Evolutionary conservation across 2,888 invertebrate species (phyloP), one percentile per base, ranked within the genome.

Genomic region (Polydesmus complanatus): DNA sequence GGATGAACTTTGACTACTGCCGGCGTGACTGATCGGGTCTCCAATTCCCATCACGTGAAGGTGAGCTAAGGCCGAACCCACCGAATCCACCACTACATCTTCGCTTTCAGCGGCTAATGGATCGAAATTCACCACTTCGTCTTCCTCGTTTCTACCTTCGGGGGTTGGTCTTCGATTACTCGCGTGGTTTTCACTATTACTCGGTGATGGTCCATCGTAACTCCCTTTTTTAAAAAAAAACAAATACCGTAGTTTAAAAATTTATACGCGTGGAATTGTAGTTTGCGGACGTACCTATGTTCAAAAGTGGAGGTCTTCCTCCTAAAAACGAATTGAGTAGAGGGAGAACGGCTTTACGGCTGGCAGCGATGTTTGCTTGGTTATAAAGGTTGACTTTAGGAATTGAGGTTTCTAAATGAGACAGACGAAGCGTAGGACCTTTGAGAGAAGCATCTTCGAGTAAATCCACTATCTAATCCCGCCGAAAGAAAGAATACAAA

Each of bases 1-100:
- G 11, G 70, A 69, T 18, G 70, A 70, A 54, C 67, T 68, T 54
- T 68, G 68, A 26, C 68, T 67, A 61, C 70, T 70, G 23, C 68
- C 68, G n/a, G 68, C 66, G 65, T 58, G 59, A 60, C 63, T 63
- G 19, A 61, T 50, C 2, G 63, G 63, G 47, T 63, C 63, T 18
- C 62, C 61, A 27, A 57, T 47, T 19, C 63, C 63, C 3, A 63
- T 51, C 54, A 63, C 54, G 19, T 63, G 58, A 25, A 50, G 47
- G 18, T 57, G 61, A 21, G 54, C 27, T n/a, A 37, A 50, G 27
- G 56, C 27, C 26, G 21, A 27, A 26, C 59, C 27, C 27, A 61
- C 25, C 11, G 60, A 47, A 21, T 60, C 60, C 27, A 60, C 54
- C 19, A 51, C n/a, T 26, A 59, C 23, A 8, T 60, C 60, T 55